Conservation (phyloP, 2,113 vertebrate genomes). For the Cynocephalus volans region DNA sequence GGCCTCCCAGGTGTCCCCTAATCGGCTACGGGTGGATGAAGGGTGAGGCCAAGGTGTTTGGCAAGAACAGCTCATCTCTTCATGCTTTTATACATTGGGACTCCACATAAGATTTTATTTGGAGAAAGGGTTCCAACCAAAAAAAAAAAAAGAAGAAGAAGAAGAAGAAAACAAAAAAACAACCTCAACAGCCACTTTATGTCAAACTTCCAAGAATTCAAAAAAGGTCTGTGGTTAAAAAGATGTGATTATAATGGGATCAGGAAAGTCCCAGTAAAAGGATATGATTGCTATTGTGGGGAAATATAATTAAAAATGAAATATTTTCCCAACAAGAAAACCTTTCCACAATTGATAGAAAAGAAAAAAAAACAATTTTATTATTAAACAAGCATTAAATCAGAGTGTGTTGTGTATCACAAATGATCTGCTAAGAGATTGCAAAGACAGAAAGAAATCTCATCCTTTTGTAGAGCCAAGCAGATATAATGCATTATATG, state of each 20-base stretch:
- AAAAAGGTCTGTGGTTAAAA: neutral
- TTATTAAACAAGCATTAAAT: neutral
- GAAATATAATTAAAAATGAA: slow-evolving; percentile 36
- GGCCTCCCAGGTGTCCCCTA: too few species aligned
- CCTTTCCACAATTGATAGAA: neutral
- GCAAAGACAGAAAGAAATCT: neutral
- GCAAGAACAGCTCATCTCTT: neutral
- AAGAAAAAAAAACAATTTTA: neutral
- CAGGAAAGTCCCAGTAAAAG: neutral
- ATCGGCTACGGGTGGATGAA: accelerated
- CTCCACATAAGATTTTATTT: neutral
- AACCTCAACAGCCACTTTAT: neutral
- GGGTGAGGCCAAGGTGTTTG: neutral
- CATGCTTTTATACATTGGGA: neutral
- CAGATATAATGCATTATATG: neutral
- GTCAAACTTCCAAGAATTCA: neutral
- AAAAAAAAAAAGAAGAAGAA: too few species aligned
- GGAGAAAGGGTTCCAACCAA: neutral
- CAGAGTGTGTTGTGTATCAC: neutral
- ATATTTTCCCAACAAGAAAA: slow-evolving; percentile 30
- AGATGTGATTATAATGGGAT: neutral
- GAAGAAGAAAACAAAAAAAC: neutral
- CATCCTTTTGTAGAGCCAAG: neutral
- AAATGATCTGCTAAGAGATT: neutral
- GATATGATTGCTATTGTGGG: neutral